These are phyloP conservation scores for Cydia amplana DNA, from an alignment of 1,140 invertebrate genomes.

Conservation along the genomic window DNA sequence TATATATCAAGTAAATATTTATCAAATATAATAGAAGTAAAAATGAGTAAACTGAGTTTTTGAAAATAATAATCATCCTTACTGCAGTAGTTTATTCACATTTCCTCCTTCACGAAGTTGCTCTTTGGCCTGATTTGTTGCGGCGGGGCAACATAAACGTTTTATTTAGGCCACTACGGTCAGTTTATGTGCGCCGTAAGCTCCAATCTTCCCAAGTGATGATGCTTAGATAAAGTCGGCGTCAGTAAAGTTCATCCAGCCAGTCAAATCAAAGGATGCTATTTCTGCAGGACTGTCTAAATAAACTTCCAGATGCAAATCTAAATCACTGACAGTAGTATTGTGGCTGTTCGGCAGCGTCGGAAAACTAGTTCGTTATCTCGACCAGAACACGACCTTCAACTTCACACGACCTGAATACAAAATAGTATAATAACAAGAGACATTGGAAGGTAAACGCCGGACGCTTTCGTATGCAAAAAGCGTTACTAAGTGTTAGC, in stretches of 20 bases:
- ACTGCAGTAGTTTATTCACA: conserved; percentile 65
- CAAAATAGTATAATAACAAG: conserved; percentile 70
- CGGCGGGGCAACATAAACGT: conserved; percentile 38
- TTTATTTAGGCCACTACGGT: conserved; percentile 50
- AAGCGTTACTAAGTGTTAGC: conserved; percentile 75
- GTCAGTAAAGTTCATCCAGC: conserved; percentile 37
- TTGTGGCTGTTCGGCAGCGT: conserved; percentile 23
- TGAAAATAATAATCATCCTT: conserved; percentile 46
- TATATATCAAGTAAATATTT: too few relatives aligned
- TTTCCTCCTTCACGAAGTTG: conserved; percentile 56
- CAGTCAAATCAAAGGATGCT: conserved; percentile 38
- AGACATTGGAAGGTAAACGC: conserved; percentile 65
- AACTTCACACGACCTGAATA: conserved; percentile 65
- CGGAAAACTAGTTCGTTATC: conserved; percentile 64
- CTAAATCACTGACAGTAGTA: conserved; percentile 25
- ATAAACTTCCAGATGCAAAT: conserved; percentile 16
- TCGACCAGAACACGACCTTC: conserved; percentile 69
- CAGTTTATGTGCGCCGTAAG: conserved; percentile 41
- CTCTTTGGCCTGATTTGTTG: conserved; percentile 54
- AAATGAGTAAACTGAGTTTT: not conserved
- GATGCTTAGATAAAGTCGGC: conserved; percentile 35
- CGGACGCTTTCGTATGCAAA: conserved; percentile 76
- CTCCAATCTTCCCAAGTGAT: conserved; percentile 33
- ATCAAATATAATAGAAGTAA: too few relatives aligned
- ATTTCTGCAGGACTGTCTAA: conserved; percentile 36